Conservation (phyloP, 2,888 invertebrate genomes). For the Magallana nippona region DNA sequence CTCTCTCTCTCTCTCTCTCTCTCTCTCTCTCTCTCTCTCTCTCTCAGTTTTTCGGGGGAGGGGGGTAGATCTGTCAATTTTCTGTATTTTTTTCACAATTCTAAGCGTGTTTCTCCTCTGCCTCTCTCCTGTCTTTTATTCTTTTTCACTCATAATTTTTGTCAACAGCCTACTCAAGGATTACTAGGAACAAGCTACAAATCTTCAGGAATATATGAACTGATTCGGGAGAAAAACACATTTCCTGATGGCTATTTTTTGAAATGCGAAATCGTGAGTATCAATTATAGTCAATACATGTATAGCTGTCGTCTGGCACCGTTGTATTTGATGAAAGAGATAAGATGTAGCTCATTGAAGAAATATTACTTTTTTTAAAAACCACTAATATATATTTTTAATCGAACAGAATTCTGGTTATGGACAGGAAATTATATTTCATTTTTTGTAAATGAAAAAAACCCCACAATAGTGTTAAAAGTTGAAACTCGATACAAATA, state of each 20-base stretch:
- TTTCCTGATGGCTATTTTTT: conserved; percentile 11
- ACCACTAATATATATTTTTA: no score
- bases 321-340: not conserved
- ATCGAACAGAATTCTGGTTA: no score
- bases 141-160: not conserved
- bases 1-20: not conserved
- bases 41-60: no score
- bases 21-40: no score
- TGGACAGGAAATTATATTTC: not conserved
- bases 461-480: not conserved
- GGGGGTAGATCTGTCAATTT: no score
- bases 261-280: conserved; percentile 15
- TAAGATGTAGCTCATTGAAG: not conserved
- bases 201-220: conserved; percentile 12
- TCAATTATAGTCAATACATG: not conserved
- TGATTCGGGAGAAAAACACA: conserved; percentile 2
- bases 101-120: not conserved
- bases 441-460: not conserved
- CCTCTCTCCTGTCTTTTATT: not conserved
- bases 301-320: no score
- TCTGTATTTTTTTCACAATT: no score
- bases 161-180: not conserved
- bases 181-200: not conserved
- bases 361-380: not conserved
- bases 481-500: not conserved